Conservation (phyloP, 2,797 vertebrate species). For the Antrozous pallidus region DNA sequence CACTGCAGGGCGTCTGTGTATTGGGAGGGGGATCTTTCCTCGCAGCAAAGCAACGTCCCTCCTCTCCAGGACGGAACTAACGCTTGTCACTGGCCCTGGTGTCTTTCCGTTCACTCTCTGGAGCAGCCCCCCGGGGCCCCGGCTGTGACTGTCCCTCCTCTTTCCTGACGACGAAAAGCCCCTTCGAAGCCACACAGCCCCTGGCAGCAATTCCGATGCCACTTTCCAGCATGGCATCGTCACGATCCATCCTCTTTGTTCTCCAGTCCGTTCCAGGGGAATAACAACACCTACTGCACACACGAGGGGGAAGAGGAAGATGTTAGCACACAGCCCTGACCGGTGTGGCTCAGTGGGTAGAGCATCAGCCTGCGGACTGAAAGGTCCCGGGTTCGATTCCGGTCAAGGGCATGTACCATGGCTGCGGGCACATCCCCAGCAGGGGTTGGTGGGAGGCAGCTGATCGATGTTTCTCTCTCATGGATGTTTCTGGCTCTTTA, state of each 20-base stretch:
- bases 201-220: not conserved
- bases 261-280: not conserved
- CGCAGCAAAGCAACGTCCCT: not conserved
- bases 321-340: too few relatives aligned
- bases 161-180: not conserved
- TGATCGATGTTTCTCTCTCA: too few relatives aligned
- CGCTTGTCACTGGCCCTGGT: not conserved
- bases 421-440: too few relatives aligned
- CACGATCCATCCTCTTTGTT: not conserved
- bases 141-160: not conserved
- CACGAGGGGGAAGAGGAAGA: too few relatives aligned
- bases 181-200: not conserved
- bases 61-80: not conserved
- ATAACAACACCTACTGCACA: not conserved
- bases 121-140: not conserved
- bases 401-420: too few relatives aligned
- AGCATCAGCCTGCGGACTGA: too few relatives aligned
- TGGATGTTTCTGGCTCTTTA: too few relatives aligned
- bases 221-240: not conserved
- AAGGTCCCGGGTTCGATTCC: too few relatives aligned
- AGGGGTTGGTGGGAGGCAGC: too few relatives aligned
- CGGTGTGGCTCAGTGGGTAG: too few relatives aligned
- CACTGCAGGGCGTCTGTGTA: not conserved
- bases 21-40: not conserved
- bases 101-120: not conserved